phyloP scores from a whole-genome alignment of 2,113 vertebrate species.

The Sceloporus undulatus region DNA sequence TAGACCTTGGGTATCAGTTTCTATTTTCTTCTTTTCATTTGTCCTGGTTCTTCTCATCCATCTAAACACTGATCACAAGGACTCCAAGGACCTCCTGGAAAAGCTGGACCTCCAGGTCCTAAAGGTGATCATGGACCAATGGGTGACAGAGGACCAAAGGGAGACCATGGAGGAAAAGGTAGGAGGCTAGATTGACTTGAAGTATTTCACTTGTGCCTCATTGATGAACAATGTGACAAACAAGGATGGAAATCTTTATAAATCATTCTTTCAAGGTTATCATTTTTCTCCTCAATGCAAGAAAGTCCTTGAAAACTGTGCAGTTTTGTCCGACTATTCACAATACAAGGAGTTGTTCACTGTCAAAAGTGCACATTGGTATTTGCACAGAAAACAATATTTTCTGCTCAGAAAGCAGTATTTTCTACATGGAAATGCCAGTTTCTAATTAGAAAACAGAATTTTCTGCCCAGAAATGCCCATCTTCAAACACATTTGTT shows the following conservation, averaged over 20 bases:
- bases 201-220: neutral
- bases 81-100: constrained; percentile 62
- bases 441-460: no score
- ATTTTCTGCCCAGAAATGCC: no score
- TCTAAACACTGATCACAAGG: constrained; percentile 52
- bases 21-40: neutral
- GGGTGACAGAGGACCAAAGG: constrained; percentile 67
- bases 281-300: neutral
- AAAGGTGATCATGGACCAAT: constrained; percentile 59
- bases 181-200: neutral
- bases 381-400: no score
- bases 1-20: neutral
- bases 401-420: no score
- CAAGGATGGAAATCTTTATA: no score
- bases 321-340: neutral
- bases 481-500: no score
- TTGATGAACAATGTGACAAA: neutral
- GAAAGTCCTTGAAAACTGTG: no score
- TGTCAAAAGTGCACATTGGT: no score
- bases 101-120: constrained; percentile 53
- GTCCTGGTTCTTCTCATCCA: neutral
- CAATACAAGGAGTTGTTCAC: no score
- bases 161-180: constrained; percentile 67
- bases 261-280: no score
- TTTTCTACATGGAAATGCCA: no score